Evolutionary conservation across 2,797 vertebrate species (phyloP).

Genomic region (Lacerta bilineata): DNA sequence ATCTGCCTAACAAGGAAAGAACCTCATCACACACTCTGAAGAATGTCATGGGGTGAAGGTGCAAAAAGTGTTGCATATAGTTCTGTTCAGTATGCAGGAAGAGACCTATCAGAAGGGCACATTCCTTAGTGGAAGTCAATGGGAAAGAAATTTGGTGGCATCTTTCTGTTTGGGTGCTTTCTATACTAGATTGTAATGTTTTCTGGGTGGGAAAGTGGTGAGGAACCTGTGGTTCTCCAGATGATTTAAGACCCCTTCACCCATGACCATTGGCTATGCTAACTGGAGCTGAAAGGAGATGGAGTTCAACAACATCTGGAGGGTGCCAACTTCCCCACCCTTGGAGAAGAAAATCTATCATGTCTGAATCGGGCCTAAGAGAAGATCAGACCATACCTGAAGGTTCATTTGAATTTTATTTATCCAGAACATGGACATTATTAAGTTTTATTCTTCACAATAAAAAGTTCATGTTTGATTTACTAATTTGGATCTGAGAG

Average conservation of each 20-base stretch:
- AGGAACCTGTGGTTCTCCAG: too few species aligned
- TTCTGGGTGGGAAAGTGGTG: background rate
- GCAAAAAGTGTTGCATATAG: background rate
- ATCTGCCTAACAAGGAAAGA: background rate
- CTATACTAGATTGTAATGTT: background rate
- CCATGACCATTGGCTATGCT: too few species aligned
- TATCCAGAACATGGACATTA: background rate
- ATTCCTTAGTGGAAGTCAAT: background rate
- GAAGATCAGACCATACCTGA: slow-evolving; percentile 5
- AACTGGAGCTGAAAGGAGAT: too few species aligned
- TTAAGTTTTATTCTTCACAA: background rate
- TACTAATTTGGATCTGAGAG: slow-evolving; percentile 26
- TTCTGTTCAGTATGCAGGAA: background rate
- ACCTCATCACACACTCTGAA: background rate
- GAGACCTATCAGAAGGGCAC: background rate
- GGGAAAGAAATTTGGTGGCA: background rate
- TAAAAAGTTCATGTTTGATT: slow-evolving; percentile 23
- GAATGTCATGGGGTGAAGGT: background rate
- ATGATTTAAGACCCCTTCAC: too few species aligned
- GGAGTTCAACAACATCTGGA: too few species aligned
- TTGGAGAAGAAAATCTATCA: background rate
- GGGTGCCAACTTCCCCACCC: too few species aligned
- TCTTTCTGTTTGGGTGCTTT: background rate
- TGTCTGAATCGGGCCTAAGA: background rate
- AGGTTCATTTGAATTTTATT: slow-evolving; percentile 16